Percentiles rank a stretch among this genome's conserved stretches.
These are phyloP conservation scores for Argynnis bischoffii DNA, from an alignment of 2,888 invertebrate genomes.

Conservation along the genomic window DNA sequence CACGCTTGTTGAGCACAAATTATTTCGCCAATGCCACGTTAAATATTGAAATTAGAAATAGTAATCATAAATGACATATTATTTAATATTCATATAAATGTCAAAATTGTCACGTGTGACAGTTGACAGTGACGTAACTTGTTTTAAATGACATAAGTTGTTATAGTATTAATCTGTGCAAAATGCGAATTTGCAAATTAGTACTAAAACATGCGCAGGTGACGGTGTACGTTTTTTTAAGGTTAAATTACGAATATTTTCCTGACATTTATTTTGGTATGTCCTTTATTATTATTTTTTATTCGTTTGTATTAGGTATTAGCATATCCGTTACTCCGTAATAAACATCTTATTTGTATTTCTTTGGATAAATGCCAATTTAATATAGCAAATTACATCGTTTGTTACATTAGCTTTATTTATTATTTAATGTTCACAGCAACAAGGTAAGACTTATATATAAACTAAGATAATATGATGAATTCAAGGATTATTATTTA, in stretches of 20 bases:
- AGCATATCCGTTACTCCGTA: neutral
- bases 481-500: constrained; percentile 7
- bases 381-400: neutral
- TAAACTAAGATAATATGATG: neutral
- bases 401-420: constrained; percentile 3
- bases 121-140: too few relatives aligned
- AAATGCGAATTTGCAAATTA: neutral
- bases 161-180: too few relatives aligned
- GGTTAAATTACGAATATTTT: neutral
- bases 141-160: too few relatives aligned
- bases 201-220: constrained; percentile 9
- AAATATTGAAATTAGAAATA: too few relatives aligned
- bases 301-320: neutral
- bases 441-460: neutral
- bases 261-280: constrained; percentile 1
- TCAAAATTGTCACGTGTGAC: too few relatives aligned
- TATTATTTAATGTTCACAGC: constrained; percentile 13
- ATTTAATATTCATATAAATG: too few relatives aligned
- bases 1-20: too few relatives aligned
- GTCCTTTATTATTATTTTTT: neutral
- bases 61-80: too few relatives aligned
- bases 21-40: too few relatives aligned
- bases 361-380: constrained; percentile 2
- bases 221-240: neutral
- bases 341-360: neutral